A percentile compares a stretch with the other conserved stretches of the same genome.
phyloP scores from a whole-genome alignment of 1,140 invertebrate genomes.

The Calycopis cecrops region DNA sequence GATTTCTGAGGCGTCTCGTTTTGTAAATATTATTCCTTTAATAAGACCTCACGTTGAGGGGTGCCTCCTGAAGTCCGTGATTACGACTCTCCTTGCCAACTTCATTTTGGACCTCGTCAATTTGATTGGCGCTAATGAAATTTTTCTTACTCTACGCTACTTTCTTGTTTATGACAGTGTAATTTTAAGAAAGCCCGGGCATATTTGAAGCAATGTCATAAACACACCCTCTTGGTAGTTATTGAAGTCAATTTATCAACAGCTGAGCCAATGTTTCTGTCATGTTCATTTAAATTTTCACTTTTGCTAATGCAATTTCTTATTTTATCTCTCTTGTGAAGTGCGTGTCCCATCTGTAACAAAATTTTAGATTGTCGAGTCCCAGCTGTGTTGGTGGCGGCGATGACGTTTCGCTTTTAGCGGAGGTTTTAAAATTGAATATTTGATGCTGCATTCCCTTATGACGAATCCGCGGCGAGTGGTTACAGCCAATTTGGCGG shows the following conservation, averaged over 20 bases:
- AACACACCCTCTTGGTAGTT: slow-evolving; percentile 61
- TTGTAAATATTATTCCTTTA: slow-evolving; percentile 76
- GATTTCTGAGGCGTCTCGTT: slow-evolving; percentile 74
- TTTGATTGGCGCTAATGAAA: slow-evolving; percentile 75
- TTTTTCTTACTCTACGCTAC: slow-evolving; percentile 66
- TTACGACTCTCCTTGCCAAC: slow-evolving; percentile 70
- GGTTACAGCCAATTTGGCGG: slow-evolving; percentile 50
- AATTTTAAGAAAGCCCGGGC: slow-evolving; percentile 57
- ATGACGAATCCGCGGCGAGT: slow-evolving; percentile 65
- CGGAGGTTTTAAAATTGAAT: slow-evolving; percentile 74
- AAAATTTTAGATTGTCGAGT: slow-evolving; percentile 70
- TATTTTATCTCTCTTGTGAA: slow-evolving; percentile 60
- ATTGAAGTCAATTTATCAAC: slow-evolving; percentile 52
- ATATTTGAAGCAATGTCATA: slow-evolving; percentile 50
- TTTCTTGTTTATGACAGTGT: slow-evolving; percentile 71
- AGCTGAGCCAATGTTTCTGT: slow-evolving; percentile 56
- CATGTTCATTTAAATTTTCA: slow-evolving; percentile 64
- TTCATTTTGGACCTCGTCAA: slow-evolving; percentile 73
- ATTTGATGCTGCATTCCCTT: slow-evolving; percentile 72
- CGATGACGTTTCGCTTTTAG: slow-evolving; percentile 74
- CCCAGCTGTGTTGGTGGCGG: slow-evolving; percentile 64
- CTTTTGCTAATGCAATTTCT: slow-evolving; percentile 71
- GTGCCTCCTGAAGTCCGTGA: slow-evolving; percentile 69
- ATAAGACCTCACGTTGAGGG: slow-evolving; percentile 73
- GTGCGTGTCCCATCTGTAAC: slow-evolving; percentile 71